Percentiles rank a stretch among this genome's conserved stretches.
phyloP scores from a whole-genome alignment of 2,797 vertebrate species.

The Eremophila alpestris region DNA sequence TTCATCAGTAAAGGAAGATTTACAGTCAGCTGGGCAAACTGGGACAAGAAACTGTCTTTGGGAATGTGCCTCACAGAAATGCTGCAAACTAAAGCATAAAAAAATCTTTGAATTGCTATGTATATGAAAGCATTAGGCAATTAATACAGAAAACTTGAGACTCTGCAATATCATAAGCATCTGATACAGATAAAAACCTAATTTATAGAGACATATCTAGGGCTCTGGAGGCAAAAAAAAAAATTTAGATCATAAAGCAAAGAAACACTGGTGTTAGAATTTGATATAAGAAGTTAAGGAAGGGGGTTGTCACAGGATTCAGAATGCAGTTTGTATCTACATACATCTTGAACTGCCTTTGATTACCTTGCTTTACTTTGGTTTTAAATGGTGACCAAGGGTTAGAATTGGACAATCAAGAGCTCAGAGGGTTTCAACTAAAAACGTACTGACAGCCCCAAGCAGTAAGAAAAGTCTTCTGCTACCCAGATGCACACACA shows the following conservation, averaged over 20 bases:
- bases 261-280: not conserved
- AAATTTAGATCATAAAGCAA: slow-evolving; percentile 22
- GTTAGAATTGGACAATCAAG: not conserved
- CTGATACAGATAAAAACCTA: not conserved
- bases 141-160: slow-evolving; percentile 19
- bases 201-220: not conserved
- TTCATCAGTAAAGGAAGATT: not conserved
- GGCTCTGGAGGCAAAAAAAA: not conserved
- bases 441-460: not conserved
- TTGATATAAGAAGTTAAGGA: not conserved
- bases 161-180: not conserved
- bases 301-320: not conserved
- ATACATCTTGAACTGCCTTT: not conserved
- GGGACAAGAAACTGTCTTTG: not conserved
- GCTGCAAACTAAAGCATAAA: slow-evolving; percentile 15
- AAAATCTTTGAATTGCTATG: not conserved
- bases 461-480: not conserved
- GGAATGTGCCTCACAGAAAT: slow-evolving; percentile 5
- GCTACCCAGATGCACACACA: not conserved
- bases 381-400: not conserved
- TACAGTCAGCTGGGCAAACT: slow-evolving; percentile 8
- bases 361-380: not conserved
- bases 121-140: slow-evolving; percentile 9
- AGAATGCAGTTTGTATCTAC: not conserved
- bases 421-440: not conserved